Evolutionary conservation across 2,888 invertebrate genomes (phyloP), one percentile per base, ranked within the genome.

Genomic region (Nephrocerus scutellatus): DNA sequence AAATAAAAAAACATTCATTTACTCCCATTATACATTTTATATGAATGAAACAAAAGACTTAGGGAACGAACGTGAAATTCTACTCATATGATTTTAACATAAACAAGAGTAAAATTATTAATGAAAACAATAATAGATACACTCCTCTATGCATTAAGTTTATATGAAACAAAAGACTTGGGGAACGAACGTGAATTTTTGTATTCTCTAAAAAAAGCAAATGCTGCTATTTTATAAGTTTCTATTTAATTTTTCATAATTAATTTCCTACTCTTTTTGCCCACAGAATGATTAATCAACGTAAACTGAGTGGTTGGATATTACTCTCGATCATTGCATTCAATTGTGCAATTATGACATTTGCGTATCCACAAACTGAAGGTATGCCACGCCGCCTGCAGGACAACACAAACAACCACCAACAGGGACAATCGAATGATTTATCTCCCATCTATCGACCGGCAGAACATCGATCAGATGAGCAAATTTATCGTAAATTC

Each of bases 401-500:
- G 36, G 15, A 44, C 41, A 10, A 23, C 49, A 47, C 41, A 39
- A 48, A 39, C n/a, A n/a, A n/a, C n/a, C 46, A 50, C 34, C 45
- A 44, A 23, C 46, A 47, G 19, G 47, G 49, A 29, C 46, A 49
- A 33, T 48, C 48, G 5, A 42, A 49, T 15, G 47, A 49, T 37
- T 47, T 49, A 16, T 54, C 63, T 6, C 63, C 67, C 3, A 57
- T 63, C 5, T 66, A 66, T 37, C 49, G 41, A 49, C 48, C 20
- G 46, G 46, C 23, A 23, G 50, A 44, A 47, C 50, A 44, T 41
- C 42, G 19, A 50, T 48, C 20, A 36, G n/a, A 25, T 13, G 44
- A 71, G 59, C 59, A 71, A 53, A 61, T 80, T 53, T 79, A 80
- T 44, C 74, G 90, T 47, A 91, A 90, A 72, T 89, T 84, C 64